These are phyloP conservation scores for Perodicticus potto DNA, from an alignment of 2,797 vertebrate genomes.

Conservation along the genomic window DNA sequence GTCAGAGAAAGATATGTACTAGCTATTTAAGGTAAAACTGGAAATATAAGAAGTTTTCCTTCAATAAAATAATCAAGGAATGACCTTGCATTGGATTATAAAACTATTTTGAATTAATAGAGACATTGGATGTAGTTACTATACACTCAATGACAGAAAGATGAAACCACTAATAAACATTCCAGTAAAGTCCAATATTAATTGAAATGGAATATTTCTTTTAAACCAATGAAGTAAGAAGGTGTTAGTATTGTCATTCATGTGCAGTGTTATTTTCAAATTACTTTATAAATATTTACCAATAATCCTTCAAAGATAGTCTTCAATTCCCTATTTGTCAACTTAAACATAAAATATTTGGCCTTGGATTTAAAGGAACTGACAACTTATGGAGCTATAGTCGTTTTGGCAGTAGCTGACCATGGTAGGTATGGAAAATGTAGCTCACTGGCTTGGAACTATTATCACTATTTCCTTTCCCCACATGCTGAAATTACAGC, in stretches of 20 bases:
- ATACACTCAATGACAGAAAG: not conserved
- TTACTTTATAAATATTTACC: constrained; percentile 16
- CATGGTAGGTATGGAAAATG: not conserved
- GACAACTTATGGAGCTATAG: not conserved
- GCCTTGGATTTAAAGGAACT: not conserved
- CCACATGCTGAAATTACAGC: constrained; percentile 20
- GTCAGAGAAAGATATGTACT: not conserved
- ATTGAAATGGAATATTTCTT: constrained; percentile 27
- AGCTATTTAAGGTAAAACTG: not conserved
- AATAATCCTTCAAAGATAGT: constrained; percentile 18
- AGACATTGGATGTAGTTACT: not conserved
- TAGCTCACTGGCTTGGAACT: not conserved
- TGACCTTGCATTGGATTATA: not conserved
- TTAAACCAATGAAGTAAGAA: not conserved
- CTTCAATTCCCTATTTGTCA: not conserved
- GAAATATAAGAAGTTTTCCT: not conserved
- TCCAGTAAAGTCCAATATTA: not conserved
- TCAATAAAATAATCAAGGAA: not conserved
- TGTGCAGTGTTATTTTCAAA: constrained; percentile 6
- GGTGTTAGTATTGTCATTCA: not conserved
- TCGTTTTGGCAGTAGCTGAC: constrained; percentile 28
- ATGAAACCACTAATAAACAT: not conserved
- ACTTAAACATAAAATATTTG: constrained; percentile 11
- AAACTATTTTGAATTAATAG: not conserved
- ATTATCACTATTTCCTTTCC: not conserved